Evolutionary conservation across 2,113 vertebrate genomes (phyloP).

Genomic region (Hystrix brachyura): DNA sequence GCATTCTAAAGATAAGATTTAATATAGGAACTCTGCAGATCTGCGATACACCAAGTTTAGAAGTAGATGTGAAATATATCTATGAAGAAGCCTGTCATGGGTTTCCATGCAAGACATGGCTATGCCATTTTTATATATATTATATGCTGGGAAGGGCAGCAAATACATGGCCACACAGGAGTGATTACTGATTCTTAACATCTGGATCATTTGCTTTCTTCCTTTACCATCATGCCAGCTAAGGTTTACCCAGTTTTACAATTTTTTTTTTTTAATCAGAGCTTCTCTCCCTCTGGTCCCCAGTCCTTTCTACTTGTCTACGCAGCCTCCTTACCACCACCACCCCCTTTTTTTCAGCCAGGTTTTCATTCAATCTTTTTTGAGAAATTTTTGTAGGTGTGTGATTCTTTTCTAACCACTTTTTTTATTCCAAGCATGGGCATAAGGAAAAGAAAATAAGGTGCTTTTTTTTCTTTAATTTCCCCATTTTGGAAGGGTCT

Average conservation of each 20-base stretch:
- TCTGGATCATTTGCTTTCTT: conserved; percentile 31
- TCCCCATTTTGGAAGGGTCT: background rate
- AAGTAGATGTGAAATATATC: background rate
- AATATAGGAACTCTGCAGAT: background rate
- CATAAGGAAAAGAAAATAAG: conserved; percentile 10
- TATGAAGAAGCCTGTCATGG: background rate
- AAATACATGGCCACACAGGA: background rate
- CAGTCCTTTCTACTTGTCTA: background rate
- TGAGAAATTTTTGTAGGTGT: background rate
- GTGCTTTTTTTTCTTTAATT: background rate
- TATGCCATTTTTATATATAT: background rate
- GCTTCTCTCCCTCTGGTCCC: background rate
- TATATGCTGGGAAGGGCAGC: background rate
- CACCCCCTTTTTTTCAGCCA: background rate
- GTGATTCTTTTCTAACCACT: conserved; percentile 33
- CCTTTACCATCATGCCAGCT: background rate
- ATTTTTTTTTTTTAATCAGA: background rate
- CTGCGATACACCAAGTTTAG: background rate
- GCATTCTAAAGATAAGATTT: conserved; percentile 27
- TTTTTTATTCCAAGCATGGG: background rate
- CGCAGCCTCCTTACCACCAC: background rate
- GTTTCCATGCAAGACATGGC: background rate
- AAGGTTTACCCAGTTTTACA: background rate
- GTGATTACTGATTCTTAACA: background rate
- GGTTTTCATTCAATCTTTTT: background rate